Percentiles rank a stretch among this genome's conserved stretches.
Conservation (phyloP, 2,113 vertebrate genomes). For the Oenanthe oenanthe region DNA sequence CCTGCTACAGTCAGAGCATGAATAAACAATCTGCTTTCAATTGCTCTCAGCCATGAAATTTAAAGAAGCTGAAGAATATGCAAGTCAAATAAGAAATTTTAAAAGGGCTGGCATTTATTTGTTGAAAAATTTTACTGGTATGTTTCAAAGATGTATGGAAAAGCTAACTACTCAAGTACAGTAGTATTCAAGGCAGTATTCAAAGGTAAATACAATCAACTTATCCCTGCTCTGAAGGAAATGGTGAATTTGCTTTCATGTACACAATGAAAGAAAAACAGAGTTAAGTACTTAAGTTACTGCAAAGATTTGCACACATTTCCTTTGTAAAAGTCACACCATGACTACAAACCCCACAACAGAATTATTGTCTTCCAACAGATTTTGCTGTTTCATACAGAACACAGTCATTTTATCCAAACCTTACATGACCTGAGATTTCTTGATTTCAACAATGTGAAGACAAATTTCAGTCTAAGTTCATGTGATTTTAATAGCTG, state of each 20-base stretch:
- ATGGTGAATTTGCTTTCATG: not conserved
- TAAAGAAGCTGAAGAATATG: not conserved
- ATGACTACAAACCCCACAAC: not conserved
- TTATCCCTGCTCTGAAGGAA: not conserved
- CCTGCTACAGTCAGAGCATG: constrained; percentile 50
- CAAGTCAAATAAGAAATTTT: constrained; percentile 7
- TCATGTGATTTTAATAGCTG: not conserved
- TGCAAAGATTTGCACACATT: not conserved
- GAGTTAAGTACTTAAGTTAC: not conserved
- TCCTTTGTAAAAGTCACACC: not conserved
- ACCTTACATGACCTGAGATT: not conserved
- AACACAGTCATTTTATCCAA: not conserved
- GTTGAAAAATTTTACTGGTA: not conserved
- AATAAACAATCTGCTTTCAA: constrained; percentile 60
- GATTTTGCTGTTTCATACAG: not conserved
- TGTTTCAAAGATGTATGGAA: not conserved
- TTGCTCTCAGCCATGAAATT: constrained; percentile 16
- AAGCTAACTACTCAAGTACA: not conserved
- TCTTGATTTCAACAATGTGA: not conserved
- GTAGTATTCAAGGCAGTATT: not conserved
- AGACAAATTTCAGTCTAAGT: not conserved
- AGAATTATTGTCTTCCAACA: not conserved
- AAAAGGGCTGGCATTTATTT: not conserved
- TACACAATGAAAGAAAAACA: not conserved
- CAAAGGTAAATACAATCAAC: not conserved